These are phyloP conservation scores for Ceramica pisi DNA, from an alignment of 2,888 invertebrate species.

Conservation along the genomic window DNA sequence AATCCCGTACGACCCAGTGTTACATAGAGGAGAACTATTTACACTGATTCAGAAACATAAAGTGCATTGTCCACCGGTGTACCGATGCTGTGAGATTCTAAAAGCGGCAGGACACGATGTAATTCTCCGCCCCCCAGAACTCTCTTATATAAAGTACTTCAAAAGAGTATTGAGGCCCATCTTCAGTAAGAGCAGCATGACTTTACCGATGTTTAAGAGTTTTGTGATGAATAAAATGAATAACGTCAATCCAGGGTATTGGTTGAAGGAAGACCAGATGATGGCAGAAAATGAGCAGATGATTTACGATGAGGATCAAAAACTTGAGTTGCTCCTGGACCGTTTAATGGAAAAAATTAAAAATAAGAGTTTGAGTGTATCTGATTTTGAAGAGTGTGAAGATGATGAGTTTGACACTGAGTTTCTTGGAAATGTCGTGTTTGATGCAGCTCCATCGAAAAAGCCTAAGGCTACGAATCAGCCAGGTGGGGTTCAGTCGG, in stretches of 20 bases:
- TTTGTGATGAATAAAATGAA: constrained; percentile 32
- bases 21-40: constrained; percentile 68
- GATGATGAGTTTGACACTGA: constrained; percentile 11
- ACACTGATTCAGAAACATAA: constrained; percentile 70
- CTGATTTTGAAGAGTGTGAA: constrained; percentile 38
- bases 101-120: constrained; percentile 48
- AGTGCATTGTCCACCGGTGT: constrained; percentile 25
- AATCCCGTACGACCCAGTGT: constrained; percentile 59
- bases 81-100: constrained; percentile 25
- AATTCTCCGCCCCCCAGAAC: constrained; percentile 43
- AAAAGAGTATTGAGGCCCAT: background rate
- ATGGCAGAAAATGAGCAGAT: constrained; percentile 34
- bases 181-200: rapidly evolving
- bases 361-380: constrained; percentile 4
- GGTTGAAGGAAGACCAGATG: constrained; percentile 18
- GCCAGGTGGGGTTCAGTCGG: background rate
- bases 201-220: background rate
- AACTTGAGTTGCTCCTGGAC: constrained; percentile 64
- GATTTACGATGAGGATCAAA: constrained; percentile 51
- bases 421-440: constrained; percentile 22
- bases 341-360: constrained; percentile 33
- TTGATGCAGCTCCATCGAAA: background rate
- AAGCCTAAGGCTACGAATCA: background rate
- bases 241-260: constrained; percentile 58
- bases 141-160: constrained; percentile 35